Evolutionary conservation across 2,113 vertebrate genomes (phyloP).

Genomic region (Nothocercus nigrocapillus): DNA sequence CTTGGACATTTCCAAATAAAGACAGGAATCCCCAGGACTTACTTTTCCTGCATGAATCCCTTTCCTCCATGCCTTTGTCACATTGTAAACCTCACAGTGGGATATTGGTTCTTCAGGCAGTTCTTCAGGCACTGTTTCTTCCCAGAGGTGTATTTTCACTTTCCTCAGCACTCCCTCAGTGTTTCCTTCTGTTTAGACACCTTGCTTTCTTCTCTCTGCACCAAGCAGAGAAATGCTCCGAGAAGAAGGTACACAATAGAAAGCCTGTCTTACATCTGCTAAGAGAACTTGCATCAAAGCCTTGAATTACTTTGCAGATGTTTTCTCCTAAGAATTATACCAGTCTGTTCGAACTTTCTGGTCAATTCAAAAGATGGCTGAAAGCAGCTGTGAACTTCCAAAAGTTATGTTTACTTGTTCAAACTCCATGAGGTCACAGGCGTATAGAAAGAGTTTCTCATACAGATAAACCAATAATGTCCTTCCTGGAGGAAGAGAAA

Average conservation of each 20-base stretch:
- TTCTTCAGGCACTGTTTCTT: neutral
- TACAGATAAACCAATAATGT: neutral
- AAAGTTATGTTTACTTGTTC: neutral
- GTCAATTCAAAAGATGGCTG: neutral
- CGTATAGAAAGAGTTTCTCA: neutral
- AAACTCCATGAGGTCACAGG: neutral
- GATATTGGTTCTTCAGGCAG: neutral
- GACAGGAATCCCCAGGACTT: neutral
- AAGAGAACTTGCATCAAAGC: neutral
- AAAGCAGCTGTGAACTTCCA: neutral
- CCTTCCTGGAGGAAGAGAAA: neutral
- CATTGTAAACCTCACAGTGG: conserved; percentile 21
- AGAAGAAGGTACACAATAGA: neutral
- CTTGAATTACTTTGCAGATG: neutral
- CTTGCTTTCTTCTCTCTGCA: neutral
- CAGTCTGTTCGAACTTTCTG: neutral
- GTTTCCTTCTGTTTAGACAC: neutral
- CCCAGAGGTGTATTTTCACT: neutral
- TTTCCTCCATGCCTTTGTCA: neutral
- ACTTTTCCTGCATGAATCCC: neutral
- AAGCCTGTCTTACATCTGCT: neutral
- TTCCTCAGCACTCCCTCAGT: neutral
- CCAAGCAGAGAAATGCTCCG: neutral
- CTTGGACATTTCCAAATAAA: neutral
- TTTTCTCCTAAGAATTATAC: neutral